Percentiles rank a stretch among this genome's conserved stretches.
Conservation (phyloP, 2,113 vertebrate genomes). For the Oriolus oriolus region DNA sequence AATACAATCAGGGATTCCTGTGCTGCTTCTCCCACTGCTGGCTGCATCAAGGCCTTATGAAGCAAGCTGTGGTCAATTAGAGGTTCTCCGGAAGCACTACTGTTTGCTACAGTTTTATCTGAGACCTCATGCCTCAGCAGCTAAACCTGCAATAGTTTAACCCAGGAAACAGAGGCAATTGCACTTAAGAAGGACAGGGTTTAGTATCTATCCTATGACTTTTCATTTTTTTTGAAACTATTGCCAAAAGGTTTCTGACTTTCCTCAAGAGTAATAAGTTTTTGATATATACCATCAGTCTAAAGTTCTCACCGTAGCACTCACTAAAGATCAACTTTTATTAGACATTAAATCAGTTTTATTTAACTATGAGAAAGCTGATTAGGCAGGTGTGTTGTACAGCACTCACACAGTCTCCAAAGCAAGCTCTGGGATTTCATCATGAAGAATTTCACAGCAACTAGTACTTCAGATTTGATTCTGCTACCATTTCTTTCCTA, state of each 20-base stretch:
- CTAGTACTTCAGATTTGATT: background rate
- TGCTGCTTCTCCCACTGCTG: background rate
- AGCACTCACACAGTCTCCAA: background rate
- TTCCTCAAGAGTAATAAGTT: background rate
- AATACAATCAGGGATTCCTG: accelerated
- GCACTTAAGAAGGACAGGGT: background rate
- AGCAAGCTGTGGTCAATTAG: background rate
- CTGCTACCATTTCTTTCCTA: background rate
- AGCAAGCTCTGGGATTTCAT: background rate
- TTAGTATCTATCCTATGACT: background rate
- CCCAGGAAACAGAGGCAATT: background rate
- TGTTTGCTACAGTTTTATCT: background rate
- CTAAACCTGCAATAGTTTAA: background rate
- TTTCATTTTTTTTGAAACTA: background rate
- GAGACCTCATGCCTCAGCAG: background rate
- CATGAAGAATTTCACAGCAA: background rate
- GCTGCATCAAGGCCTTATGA: background rate
- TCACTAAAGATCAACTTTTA: background rate
- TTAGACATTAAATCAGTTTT: background rate
- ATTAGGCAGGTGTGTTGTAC: background rate
- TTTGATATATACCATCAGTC: background rate
- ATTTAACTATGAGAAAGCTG: background rate
- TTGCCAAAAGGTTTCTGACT: background rate
- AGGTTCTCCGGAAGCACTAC: background rate
- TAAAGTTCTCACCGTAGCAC: background rate